Percentiles rank a stretch among this genome's conserved stretches.
These are phyloP conservation scores for Heliconius eleuchia DNA, from an alignment of 1,140 invertebrate genomes.

Conservation along the genomic window DNA sequence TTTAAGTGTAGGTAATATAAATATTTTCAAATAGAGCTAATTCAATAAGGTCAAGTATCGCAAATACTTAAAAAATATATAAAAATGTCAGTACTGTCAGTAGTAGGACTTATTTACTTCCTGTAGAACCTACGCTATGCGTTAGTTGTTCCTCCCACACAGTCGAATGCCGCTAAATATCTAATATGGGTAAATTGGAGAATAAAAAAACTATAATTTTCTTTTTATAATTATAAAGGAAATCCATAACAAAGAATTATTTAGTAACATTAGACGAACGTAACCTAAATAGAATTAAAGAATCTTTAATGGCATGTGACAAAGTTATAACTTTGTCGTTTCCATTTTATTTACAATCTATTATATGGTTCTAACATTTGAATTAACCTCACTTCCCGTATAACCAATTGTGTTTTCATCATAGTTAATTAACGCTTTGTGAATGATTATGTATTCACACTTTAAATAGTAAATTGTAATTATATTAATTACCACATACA, in stretches of 20 bases:
- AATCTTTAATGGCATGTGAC: background rate
- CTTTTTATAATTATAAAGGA: too few relatives aligned
- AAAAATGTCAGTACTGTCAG: too few relatives aligned
- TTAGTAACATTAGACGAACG: background rate
- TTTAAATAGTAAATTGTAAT: slow-evolving; percentile 2
- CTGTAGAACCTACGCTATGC: too few relatives aligned
- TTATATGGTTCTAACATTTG: background rate
- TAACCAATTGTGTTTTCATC: background rate
- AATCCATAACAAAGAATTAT: background rate
- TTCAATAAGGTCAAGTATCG: too few relatives aligned
- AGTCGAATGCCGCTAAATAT: too few relatives aligned
- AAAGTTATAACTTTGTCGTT: background rate
- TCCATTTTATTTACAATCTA: background rate
- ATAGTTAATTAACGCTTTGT: background rate
- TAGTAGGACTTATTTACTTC: too few relatives aligned
- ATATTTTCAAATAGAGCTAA: too few relatives aligned
- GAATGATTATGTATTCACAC: background rate
- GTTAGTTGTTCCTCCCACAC: too few relatives aligned
- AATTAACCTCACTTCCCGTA: background rate
- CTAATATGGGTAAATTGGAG: too few relatives aligned
- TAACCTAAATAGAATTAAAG: background rate
- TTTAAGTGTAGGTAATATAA: too few relatives aligned
- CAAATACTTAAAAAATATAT: too few relatives aligned
- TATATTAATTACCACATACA: background rate
- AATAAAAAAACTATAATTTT: too few relatives aligned